Conservation (phyloP, 2,888 invertebrate genomes). For the Apoda limacodes region DNA sequence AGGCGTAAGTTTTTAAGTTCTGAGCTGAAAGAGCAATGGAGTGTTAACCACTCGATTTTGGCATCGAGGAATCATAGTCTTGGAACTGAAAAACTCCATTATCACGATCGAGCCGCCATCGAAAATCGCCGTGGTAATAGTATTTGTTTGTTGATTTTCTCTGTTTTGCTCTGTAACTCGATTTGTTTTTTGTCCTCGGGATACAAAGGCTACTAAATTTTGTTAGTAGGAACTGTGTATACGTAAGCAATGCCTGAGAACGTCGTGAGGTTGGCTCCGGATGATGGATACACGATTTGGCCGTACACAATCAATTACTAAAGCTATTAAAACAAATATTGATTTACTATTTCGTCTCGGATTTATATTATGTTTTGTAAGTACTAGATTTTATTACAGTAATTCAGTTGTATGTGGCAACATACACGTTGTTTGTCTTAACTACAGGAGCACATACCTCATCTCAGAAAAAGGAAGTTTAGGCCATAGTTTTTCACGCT, state of each 20-base stretch:
- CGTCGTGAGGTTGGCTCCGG: conserved; percentile 39
- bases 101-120: conserved; percentile 61
- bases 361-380: no score
- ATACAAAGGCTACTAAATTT: conserved; percentile 61
- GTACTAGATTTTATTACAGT: no score
- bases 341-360: conserved; percentile 47
- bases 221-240: conserved; percentile 40
- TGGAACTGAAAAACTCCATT: conserved; percentile 48
- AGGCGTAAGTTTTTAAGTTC: background rate
- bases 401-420: no score
- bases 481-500: no score
- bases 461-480: no score
- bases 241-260: conserved; percentile 38
- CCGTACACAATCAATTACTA: conserved; percentile 56
- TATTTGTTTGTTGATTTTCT: conserved; percentile 67
- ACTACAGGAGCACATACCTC: no score
- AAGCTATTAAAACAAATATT: conserved; percentile 63
- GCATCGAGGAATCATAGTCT: conserved; percentile 5
- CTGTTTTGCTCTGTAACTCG: conserved; percentile 65
- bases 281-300: conserved; percentile 33
- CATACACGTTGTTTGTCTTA: no score
- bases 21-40: conserved; percentile 25
- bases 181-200: conserved; percentile 59
- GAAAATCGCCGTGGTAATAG: conserved; percentile 64
- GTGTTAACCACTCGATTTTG: background rate